These are phyloP conservation scores for Acanthopleura granulata DNA, from an alignment of 2,888 invertebrate genomes.

Conservation along the genomic window DNA sequence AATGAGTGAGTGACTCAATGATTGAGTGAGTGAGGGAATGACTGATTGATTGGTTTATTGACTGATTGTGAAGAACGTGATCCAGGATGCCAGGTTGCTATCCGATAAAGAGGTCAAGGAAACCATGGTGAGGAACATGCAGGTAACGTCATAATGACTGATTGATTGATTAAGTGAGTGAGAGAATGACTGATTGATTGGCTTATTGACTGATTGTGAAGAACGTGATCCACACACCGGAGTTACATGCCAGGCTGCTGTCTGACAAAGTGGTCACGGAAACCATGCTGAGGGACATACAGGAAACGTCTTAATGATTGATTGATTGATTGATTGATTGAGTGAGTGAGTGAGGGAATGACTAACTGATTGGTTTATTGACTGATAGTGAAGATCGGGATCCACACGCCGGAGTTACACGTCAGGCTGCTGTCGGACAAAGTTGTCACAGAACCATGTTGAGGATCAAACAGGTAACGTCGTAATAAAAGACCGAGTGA, in stretches of 20 bases:
- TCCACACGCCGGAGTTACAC: too few relatives aligned
- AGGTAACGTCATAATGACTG: neutral
- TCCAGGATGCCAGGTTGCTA: neutral
- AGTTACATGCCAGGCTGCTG: conserved; percentile 2
- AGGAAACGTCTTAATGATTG: neutral
- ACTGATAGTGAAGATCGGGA: neutral
- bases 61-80: neutral
- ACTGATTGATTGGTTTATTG: too few relatives aligned
- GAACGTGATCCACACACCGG: neutral
- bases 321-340: too few relatives aligned
- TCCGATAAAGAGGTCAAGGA: neutral
- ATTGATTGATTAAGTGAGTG: too few relatives aligned
- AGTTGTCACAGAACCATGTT: conserved; percentile 12
- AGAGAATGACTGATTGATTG: too few relatives aligned
- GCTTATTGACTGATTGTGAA: neutral
- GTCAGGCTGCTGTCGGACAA: neutral
- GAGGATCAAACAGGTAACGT: neutral
- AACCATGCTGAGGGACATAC: conserved; percentile 15
- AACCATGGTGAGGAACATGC: neutral
- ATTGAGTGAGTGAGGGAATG: too few relatives aligned
- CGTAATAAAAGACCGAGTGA: too few relatives aligned
- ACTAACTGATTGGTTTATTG: too few relatives aligned
- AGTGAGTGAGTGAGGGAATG: too few relatives aligned
- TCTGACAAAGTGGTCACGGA: conserved; percentile 7
- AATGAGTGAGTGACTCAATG: too few relatives aligned